Evolutionary conservation across 2,113 vertebrate species (phyloP).

Genomic region (Meles meles): DNA sequence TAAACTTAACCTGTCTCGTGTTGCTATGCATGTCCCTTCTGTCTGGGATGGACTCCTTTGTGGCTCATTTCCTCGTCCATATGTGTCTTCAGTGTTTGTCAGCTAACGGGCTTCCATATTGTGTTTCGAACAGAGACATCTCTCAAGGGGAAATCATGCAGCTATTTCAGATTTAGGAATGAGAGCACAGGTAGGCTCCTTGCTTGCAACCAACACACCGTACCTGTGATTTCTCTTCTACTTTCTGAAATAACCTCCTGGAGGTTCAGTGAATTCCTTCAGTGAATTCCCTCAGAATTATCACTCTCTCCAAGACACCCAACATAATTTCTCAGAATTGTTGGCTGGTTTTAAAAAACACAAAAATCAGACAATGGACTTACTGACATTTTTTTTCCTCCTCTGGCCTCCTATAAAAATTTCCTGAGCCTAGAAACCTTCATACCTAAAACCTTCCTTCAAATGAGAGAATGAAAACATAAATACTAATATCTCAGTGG

Average conservation of each 20-base stretch:
- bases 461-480: neutral
- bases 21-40: no score
- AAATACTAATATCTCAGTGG: neutral
- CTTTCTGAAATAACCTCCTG: neutral
- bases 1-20: neutral
- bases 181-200: fast-evolving
- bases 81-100: neutral
- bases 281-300: no score
- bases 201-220: neutral
- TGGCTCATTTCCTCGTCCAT: neutral
- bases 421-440: neutral
- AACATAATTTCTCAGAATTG: neutral
- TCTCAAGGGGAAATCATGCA: no score
- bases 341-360: neutral
- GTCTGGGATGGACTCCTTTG: neutral
- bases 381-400: neutral
- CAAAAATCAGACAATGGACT: neutral
- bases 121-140: neutral
- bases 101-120: fast-evolving
- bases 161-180: neutral
- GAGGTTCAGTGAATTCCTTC: no score
- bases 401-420: neutral
- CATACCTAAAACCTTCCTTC: neutral
- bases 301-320: no score
- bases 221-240: neutral